Conservation (phyloP, 2,113 vertebrate genomes). For the Vanacampus margaritifer region DNA sequence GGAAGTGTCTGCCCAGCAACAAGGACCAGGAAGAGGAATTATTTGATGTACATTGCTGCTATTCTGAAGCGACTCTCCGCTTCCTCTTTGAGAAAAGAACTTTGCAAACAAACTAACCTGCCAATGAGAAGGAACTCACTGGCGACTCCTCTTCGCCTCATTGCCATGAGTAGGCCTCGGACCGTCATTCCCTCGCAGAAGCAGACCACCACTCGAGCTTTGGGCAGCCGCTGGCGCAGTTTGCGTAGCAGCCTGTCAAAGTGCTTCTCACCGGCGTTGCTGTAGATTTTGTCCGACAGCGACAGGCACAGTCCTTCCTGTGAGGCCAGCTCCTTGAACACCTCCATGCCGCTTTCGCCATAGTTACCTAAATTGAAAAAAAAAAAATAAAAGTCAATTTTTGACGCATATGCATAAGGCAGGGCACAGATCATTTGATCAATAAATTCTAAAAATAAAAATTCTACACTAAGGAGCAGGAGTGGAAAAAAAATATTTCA, state of each 20-base stretch:
- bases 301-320: conserved; percentile 95
- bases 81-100: conserved; percentile 4
- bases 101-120: conserved; percentile 80
- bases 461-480: too few relatives aligned
- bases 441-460: conserved; percentile 68
- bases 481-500: too few relatives aligned
- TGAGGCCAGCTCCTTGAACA: conserved; percentile 94
- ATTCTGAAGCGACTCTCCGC: background rate
- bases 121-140: conserved; percentile 93
- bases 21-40: background rate
- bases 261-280: conserved; percentile 93
- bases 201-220: conserved; percentile 93
- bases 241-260: conserved; percentile 92
- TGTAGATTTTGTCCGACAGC: conserved; percentile 98
- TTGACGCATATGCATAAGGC: too few relatives aligned
- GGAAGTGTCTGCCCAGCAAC: background rate
- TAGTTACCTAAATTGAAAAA: conserved; percentile 82
- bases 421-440: background rate
- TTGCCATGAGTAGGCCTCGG: conserved; percentile 90
- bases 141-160: conserved; percentile 85
- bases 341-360: conserved; percentile 98
- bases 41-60: background rate
- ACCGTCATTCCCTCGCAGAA: conserved; percentile 99
- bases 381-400: background rate
- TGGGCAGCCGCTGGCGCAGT: conserved; percentile 88